A percentile compares a stretch with the other conserved stretches of the same genome.
Conservation (phyloP, 2,888 invertebrate genomes). For the Unio pictorum region DNA sequence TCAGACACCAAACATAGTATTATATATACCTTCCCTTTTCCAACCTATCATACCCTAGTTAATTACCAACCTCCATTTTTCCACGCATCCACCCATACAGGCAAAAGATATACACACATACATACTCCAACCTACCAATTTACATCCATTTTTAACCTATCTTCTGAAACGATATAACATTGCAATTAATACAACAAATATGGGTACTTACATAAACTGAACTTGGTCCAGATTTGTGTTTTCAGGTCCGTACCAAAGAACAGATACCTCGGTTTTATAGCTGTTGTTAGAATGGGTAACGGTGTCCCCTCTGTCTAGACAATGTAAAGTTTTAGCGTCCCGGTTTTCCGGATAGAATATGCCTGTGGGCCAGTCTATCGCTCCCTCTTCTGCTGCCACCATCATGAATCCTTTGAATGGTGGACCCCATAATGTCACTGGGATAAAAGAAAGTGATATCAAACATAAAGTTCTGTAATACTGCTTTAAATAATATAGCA, state of each 20-base stretch:
- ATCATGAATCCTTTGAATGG: conserved; percentile 50
- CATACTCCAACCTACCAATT: no score
- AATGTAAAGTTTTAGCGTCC: conserved; percentile 29
- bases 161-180: no score
- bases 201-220: conserved; percentile 40
- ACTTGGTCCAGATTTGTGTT: conserved; percentile 37
- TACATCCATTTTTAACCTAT: no score
- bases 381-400: conserved; percentile 44
- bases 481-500: no score
- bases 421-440: conserved; percentile 49
- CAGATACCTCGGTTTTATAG: conserved; percentile 44
- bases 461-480: no score
- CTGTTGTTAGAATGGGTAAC: conserved; percentile 42
- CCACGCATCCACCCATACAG: no score
- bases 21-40: no score
- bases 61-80: no score
- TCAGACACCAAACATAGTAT: no score
- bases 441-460: conserved; percentile 3
- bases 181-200: no score
- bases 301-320: conserved; percentile 34
- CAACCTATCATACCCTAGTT: no score
- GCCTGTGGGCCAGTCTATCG: conserved; percentile 48
- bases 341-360: conserved; percentile 42
- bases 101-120: no score
- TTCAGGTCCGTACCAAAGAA: conserved; percentile 47